A percentile compares a stretch with the other conserved stretches of the same genome.
phyloP scores from a whole-genome alignment of 2,888 invertebrate genomes.

The Pyrgus malvae region DNA sequence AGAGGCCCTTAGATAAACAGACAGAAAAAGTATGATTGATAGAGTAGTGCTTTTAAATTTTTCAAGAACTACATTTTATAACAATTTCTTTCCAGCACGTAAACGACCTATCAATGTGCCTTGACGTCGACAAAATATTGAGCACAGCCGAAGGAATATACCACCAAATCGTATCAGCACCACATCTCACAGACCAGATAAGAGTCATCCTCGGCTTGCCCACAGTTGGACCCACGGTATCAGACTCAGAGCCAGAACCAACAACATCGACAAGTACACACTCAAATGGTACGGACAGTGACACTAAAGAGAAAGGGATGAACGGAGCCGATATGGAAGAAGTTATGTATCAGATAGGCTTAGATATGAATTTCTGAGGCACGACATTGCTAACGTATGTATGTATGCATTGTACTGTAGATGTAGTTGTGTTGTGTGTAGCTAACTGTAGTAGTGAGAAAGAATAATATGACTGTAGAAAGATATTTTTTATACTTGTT shows the following conservation, averaged over 20 bases:
- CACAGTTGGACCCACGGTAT: constrained; percentile 34
- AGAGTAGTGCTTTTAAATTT: too few relatives aligned
- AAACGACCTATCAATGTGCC: constrained; percentile 94
- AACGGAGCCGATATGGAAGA: constrained; percentile 70
- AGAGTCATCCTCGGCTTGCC: constrained; percentile 86
- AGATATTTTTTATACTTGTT: not conserved
- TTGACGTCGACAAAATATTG: constrained; percentile 91
- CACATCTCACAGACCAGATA: constrained; percentile 87
- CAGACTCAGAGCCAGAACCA: constrained; percentile 31
- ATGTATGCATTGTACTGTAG: constrained; percentile 24
- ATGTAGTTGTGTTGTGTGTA: constrained; percentile 25
- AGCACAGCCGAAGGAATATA: constrained; percentile 96
- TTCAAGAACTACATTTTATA: too few relatives aligned
- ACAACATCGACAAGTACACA: constrained; percentile 34
- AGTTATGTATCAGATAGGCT: constrained; percentile 82
- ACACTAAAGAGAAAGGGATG: constrained; percentile 25
- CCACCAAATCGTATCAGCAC: constrained; percentile 89
- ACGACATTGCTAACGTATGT: constrained; percentile 37
- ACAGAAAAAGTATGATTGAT: too few relatives aligned
- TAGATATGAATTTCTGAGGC: constrained; percentile 80
- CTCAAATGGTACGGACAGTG: constrained; percentile 46
- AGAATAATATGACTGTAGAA: not conserved
- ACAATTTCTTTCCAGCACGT: constrained; percentile 91
- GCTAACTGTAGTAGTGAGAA: constrained; percentile 8
- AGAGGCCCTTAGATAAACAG: too few relatives aligned